Base-by-base conservation (phyloP, 1,140 invertebrate genomes). In the Hydropsyche tenuis region DNA sequence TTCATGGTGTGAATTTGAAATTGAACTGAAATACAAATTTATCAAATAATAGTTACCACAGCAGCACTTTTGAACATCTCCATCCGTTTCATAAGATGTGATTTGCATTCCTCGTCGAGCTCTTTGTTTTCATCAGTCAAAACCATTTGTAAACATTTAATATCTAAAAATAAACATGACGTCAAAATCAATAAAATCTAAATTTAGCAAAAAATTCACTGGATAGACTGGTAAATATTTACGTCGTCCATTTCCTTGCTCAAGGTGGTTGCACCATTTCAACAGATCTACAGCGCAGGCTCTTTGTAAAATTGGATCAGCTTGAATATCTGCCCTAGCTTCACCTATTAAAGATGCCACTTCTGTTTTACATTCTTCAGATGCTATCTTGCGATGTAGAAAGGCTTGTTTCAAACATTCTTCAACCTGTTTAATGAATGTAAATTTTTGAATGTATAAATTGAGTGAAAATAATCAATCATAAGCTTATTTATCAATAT, bases 51-150 rank as follows among this genome's bases (percentile, higher is more conserved):
- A 63, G 9, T 85, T 85, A 94, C 92, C 85, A 92, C 89, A 37
- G 90, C 92, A 22, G 94, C 94, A 86, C 92, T 93, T 84, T 88
- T 91, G 81, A 95, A 96, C 93, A 97, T 95, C 85, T 96, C 91
- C 78, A 95, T 90, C 78, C 95, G 87, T 72, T 90, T 90, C 66
- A 88, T 87, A 56, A 97, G 82, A 87, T 93, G 92, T 76, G 89
- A 90, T 76, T 90, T 88, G 82, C 95, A 96, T 75, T 94, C 91
- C 56, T 85, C 79, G 75, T 93, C 89, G 46, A 96, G 83, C 68
- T 88, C 87, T 80, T 90, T 90, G 73, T 80, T 86, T 72, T 85
- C 83, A 77, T 91, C 89, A 79, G 91, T 86, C 70, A 94, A 80
- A 51, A 91, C 86, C 73, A 89, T 87, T 83, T 93, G 89, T 48